phyloP scores from a whole-genome alignment of 2,797 vertebrate species.

The Cheirogaleus major region DNA sequence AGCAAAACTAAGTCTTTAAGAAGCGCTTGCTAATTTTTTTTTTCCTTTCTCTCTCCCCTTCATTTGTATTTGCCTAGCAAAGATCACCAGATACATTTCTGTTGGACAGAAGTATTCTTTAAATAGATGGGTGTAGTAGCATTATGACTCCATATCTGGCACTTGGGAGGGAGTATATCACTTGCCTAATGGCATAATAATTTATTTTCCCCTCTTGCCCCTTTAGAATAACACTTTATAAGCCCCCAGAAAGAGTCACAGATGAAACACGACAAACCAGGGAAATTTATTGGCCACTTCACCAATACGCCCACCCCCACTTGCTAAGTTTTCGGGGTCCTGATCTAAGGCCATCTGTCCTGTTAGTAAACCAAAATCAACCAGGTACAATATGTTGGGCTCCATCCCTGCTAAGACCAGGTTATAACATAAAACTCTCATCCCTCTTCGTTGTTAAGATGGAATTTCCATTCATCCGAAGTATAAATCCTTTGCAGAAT shows the following conservation, averaged over 20 bases:
- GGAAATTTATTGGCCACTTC: slow-evolving; percentile 30
- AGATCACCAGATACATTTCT: background rate
- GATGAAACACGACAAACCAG: background rate
- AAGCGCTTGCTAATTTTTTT: background rate
- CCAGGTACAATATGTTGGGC: background rate
- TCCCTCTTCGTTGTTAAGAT: background rate
- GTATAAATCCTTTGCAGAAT: background rate
- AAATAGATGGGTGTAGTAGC: background rate
- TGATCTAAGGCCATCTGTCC: background rate
- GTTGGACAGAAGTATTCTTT: slow-evolving; percentile 34
- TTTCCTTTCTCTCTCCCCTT: background rate
- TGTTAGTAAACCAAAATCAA: background rate
- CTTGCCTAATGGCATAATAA: slow-evolving; percentile 50
- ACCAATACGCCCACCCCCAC: fast-evolving
- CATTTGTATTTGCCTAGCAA: background rate
- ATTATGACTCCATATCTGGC: background rate
- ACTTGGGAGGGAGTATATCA: background rate
- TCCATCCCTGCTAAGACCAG: background rate
- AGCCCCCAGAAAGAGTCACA: background rate
- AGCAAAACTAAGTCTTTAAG: slow-evolving; percentile 25
- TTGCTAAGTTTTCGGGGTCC: background rate
- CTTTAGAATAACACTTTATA: slow-evolving; percentile 31
- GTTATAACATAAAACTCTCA: background rate
- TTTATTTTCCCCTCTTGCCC: slow-evolving; percentile 53
- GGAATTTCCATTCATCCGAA: background rate